Conservation (phyloP, 2,888 invertebrate genomes). For the Hirtodrosophila histrioides region DNA sequence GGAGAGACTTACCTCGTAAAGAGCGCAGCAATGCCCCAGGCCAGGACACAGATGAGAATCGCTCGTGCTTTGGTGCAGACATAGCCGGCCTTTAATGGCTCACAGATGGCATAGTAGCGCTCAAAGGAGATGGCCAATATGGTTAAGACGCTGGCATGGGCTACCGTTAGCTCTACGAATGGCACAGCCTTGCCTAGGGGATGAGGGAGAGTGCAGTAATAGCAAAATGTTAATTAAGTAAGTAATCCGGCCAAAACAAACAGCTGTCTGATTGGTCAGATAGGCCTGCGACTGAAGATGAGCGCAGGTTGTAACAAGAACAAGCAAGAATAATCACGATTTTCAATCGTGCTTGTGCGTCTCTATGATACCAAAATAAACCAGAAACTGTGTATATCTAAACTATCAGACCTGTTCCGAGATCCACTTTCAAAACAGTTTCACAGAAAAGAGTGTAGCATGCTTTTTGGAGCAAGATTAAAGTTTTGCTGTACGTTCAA, state of each 20-base stretch:
- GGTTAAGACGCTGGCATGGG: slow-evolving; percentile 95
- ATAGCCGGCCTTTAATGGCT: slow-evolving; percentile 94
- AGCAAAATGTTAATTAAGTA: slow-evolving; percentile 58
- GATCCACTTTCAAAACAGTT: no score
- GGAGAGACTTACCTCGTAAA: slow-evolving; percentile 90
- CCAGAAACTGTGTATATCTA: no score
- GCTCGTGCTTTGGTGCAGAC: slow-evolving; percentile 95
- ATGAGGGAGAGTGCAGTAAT: slow-evolving; percentile 4
- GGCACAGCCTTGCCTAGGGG: slow-evolving; percentile 94
- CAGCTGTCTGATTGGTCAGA: slow-evolving; percentile 4
- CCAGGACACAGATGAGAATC: slow-evolving; percentile 91
- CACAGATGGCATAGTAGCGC: slow-evolving; percentile 95
- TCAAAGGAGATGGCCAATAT: slow-evolving; percentile 97
- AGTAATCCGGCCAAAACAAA: slow-evolving; percentile 42
- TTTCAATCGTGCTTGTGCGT: no score
- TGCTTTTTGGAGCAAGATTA: no score
- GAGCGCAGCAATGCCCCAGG: slow-evolving; percentile 93
- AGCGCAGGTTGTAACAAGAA: no score
- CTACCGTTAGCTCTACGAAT: slow-evolving; percentile 95
- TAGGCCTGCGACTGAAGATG: no score
- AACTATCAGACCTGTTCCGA: no score
- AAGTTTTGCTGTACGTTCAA: no score
- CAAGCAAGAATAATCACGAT: no score
- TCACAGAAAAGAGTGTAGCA: no score
- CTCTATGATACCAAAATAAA: no score